Conservation (phyloP, 2,797 vertebrate species). For the Columba guinea region DNA sequence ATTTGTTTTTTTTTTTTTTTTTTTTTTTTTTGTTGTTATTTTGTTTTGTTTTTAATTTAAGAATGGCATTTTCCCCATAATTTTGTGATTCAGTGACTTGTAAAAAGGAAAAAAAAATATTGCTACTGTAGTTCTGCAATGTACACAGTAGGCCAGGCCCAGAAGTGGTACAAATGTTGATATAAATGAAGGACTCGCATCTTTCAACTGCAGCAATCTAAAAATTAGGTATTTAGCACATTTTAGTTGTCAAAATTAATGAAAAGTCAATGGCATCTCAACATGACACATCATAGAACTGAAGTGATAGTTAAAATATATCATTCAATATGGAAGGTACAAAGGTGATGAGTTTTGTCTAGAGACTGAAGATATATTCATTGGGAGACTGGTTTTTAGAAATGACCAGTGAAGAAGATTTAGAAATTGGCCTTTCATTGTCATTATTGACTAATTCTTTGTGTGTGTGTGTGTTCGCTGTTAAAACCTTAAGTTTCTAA, state of each 20-base stretch:
- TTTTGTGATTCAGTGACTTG: neutral
- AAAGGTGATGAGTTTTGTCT: neutral
- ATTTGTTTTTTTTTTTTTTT: neutral
- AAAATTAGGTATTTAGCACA: neutral
- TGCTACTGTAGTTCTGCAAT: neutral
- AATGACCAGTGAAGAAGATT: neutral
- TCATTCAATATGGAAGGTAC: neutral
- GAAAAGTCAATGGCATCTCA: neutral
- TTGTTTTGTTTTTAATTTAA: neutral
- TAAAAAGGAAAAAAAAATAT: neutral
- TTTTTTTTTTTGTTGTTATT: neutral
- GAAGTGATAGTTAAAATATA: neutral
- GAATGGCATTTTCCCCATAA: neutral
- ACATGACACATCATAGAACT: fast-evolving
- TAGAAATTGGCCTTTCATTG: neutral
- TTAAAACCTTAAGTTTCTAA: constrained; percentile 2
- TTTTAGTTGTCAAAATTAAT: neutral
- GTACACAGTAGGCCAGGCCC: neutral
- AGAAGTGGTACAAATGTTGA: neutral
- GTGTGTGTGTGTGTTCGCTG: neutral
- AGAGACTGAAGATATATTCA: neutral
- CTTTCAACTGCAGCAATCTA: neutral
- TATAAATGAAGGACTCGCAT: fast-evolving
- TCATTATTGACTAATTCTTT: neutral
- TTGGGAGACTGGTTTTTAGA: neutral